These are phyloP conservation scores for Sebastiscus tertius DNA, from an alignment of 2,797 vertebrate species.

Conservation along the genomic window DNA sequence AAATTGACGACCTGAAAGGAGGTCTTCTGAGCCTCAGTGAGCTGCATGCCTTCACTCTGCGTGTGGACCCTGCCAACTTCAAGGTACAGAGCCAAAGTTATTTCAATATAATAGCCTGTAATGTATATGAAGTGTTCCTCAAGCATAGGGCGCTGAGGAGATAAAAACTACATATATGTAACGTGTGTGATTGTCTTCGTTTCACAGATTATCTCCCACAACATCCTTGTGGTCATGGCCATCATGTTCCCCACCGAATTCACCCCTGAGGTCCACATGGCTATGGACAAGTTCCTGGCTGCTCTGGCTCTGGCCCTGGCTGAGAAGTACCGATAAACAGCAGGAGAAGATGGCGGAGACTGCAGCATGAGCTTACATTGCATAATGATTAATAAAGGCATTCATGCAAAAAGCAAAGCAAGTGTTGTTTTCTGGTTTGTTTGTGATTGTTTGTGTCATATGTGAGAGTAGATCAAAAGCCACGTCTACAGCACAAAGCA, in stretches of 20 bases:
- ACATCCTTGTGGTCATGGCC: not conserved
- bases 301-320: slow-evolving; percentile 78
- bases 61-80: slow-evolving; percentile 90
- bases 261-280: not conserved
- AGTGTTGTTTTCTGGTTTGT: not conserved
- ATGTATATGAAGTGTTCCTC: not conserved
- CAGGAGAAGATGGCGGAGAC: not conserved
- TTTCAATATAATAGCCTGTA: not conserved
- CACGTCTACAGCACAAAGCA: not conserved
- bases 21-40: slow-evolving; percentile 84
- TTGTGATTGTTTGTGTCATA: not conserved
- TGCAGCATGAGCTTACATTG: not conserved
- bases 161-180: not conserved
- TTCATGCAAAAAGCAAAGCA: not conserved
- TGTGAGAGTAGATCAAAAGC: not conserved
- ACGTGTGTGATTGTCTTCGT: not conserved
- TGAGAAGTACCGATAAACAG: slow-evolving; percentile 88
- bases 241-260: not conserved
- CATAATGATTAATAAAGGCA: not conserved
- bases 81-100: slow-evolving; percentile 75
- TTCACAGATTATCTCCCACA: not conserved
- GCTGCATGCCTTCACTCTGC: slow-evolving; percentile 87
- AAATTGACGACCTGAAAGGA: slow-evolving; percentile 78
- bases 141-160: fast-evolving
- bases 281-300: slow-evolving; percentile 1